Base-by-base conservation (phyloP, 2,888 invertebrate species). In the Fragum whitleyi region DNA sequence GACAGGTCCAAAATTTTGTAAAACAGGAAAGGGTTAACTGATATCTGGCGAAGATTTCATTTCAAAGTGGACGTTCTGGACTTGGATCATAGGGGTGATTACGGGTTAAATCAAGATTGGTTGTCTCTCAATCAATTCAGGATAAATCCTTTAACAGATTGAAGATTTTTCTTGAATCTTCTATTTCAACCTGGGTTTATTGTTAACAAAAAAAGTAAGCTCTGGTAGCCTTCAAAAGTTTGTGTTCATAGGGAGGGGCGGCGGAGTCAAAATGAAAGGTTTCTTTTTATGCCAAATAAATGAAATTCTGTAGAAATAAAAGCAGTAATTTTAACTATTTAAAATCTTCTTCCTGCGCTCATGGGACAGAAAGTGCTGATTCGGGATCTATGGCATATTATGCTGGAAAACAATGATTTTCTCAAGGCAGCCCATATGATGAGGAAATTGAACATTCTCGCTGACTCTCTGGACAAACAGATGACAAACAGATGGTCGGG, bases 151-250 rank as follows among this genome's bases (percentile, higher is more conserved):
- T 21, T 79, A 2, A 16, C 70, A 74, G 51, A 84, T 74, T 70
- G 72, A 53, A 51, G 55, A n/a, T 51, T 39, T n/a, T 32, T 79
- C 5, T 21, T 78, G n/a, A 77, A 28, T 62, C 72, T 77, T 57
- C 79, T 85, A 65, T 71, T 51, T 72, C 36, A 57, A 28, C 77
- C 81, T 51, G 81, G 83, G 39, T 85, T 85, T 62, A 70, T 83
- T 7, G 32, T 83, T 51, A 83, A 80, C 74, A 74, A 72, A 39
- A 28, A 23, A 83, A 83, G 61, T 83, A 80, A 29, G 14, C 39
- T n/a, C 9, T 42, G 6, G 62, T 67, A 16, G 79, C 76, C 26
- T 36, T 61, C 84, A 84, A 29, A 59, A 39, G 23, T 23, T 81
- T 21, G 47, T 32, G n/a, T 84, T 73, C 76, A 72, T 81, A 59